These are phyloP conservation scores for Campodea augens DNA, from an alignment of 1,140 invertebrate genomes.

Conservation along the genomic window DNA sequence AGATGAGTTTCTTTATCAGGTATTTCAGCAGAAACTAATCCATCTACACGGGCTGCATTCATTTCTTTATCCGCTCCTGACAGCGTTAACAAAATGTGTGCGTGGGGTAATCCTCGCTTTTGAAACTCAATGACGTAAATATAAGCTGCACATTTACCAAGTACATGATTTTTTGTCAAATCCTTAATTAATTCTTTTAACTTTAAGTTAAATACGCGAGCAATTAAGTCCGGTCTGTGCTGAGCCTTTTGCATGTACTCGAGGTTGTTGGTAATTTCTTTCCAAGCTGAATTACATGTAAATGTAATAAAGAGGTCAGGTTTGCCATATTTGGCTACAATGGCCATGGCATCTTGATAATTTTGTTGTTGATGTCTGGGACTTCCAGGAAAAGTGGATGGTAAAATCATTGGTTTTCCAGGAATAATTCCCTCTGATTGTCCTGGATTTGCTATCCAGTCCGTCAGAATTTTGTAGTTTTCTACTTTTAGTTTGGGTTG, in stretches of 20 bases:
- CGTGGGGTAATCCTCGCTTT: conserved; percentile 13
- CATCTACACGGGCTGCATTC: conserved; percentile 10
- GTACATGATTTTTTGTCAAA: conserved; percentile 9
- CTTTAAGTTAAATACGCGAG: conserved; percentile 13
- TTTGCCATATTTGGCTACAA: conserved; percentile 19
- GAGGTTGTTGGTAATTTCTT: conserved; percentile 18
- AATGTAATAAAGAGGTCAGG: too few relatives aligned
- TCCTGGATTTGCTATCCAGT: too few relatives aligned
- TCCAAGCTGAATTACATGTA: too few relatives aligned
- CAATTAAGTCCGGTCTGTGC: conserved; percentile 17
- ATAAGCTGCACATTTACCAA: too few relatives aligned
- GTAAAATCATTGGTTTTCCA: conserved; percentile 15
- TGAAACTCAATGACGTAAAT: conserved; percentile 15
- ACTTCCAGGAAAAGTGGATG: conserved; percentile 15
- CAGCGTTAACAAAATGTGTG: conserved; percentile 11
- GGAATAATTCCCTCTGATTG: too few relatives aligned
- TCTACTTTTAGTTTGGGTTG: too few relatives aligned
- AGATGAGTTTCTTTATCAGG: too few relatives aligned
- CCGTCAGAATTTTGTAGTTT: too few relatives aligned
- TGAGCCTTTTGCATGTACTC: conserved; percentile 11
- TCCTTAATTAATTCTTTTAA: conserved; percentile 9
- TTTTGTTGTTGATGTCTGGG: conserved; percentile 15
- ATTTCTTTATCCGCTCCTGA: conserved; percentile 10
- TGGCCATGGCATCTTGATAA: conserved; percentile 22
- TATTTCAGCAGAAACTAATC: conserved; percentile 9